phyloP scores from a whole-genome alignment of 2,797 vertebrate genomes.

The Phoxinus dragarum region DNA sequence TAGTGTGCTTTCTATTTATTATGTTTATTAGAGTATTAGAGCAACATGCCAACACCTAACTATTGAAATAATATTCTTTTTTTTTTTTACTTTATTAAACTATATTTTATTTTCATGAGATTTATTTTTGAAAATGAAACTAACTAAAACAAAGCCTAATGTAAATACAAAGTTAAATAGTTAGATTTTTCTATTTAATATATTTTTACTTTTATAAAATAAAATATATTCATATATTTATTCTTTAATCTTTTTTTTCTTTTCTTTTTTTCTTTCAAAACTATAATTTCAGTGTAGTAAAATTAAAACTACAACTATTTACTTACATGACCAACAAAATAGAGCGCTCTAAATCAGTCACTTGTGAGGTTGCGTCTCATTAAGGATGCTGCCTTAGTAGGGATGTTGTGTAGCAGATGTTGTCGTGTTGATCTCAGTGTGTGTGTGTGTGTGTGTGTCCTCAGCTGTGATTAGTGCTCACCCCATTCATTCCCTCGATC shows the following conservation, averaged over 20 bases:
- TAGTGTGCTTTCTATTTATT: neutral
- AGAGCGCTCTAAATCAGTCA: neutral
- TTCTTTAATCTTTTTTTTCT: neutral
- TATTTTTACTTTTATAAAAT: neutral
- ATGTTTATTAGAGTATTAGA: neutral
- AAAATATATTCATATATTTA: no score
- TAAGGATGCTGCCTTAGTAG: neutral
- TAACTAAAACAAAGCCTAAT: neutral
- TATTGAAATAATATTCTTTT: no score
- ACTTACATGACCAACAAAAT: neutral
- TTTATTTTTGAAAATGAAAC: neutral
- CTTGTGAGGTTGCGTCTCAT: neutral
- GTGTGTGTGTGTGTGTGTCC: neutral
- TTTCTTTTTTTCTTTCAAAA: neutral
- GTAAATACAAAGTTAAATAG: neutral
- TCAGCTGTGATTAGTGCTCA: slow-evolving; percentile 99
- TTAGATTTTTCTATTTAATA: neutral
- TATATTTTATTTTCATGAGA: neutral
- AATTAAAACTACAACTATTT: neutral
- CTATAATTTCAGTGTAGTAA: neutral
- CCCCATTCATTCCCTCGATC: slow-evolving; percentile 99
- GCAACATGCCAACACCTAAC: neutral
- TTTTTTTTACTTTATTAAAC: no score
- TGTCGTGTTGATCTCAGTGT: neutral
- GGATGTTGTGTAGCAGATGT: neutral